phyloP scores from a whole-genome alignment of 2,113 vertebrate genomes.

The Falco punctatus region DNA sequence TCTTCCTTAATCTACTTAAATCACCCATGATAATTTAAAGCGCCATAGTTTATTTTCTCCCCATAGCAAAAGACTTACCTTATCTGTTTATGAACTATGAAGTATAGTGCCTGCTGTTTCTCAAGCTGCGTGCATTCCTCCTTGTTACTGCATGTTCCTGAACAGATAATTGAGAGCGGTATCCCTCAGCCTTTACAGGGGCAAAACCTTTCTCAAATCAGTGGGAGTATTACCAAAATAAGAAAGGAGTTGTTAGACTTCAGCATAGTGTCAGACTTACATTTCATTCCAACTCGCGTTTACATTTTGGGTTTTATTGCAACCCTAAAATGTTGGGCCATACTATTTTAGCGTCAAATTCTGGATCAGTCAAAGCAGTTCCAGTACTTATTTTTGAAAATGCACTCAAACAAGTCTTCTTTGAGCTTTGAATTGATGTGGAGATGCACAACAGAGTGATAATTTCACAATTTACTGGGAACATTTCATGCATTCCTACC shows the following conservation, averaged over 20 bases:
- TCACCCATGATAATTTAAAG: neutral
- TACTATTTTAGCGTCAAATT: neutral
- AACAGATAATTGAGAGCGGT: neutral
- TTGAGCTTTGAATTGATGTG: neutral
- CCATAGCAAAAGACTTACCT: neutral
- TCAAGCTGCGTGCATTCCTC: neutral
- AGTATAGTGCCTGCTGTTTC: slow-evolving; percentile 1
- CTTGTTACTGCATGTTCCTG: neutral
- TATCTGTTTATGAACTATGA: slow-evolving; percentile 22
- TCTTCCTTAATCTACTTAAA: neutral
- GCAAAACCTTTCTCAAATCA: neutral
- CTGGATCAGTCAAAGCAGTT: neutral
- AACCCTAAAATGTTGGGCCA: neutral
- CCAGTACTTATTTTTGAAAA: neutral
- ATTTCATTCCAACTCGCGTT: neutral
- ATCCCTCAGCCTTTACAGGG: neutral
- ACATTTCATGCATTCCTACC: neutral
- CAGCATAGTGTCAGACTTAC: neutral
- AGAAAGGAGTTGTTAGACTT: neutral
- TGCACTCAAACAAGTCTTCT: neutral
- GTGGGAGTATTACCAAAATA: neutral
- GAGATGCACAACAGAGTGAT: neutral
- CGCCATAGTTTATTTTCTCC: neutral
- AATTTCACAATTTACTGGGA: neutral
- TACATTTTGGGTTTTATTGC: neutral